Evolutionary conservation across 1,140 invertebrate species (phyloP), one percentile per base, ranked within the genome.

Genomic region (Adoxophyes honmai): DNA sequence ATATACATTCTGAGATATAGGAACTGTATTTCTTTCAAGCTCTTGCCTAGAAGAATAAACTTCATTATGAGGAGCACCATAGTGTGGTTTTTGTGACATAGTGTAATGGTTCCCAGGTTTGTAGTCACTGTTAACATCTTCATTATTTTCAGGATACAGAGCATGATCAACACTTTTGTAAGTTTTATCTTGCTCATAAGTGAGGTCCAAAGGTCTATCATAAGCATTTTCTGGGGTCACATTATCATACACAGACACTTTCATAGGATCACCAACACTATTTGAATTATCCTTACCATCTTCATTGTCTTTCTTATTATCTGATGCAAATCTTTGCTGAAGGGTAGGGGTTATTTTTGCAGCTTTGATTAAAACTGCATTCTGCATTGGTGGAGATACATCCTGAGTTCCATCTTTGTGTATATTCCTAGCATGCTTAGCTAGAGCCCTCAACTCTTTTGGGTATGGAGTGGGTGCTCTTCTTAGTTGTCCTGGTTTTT

Each of bases 401-500:
- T 89, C 88, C 66, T 89, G 86, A 35, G 85, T 68, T 10, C 79
- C 78, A 78, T 90, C 88, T 77, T 89, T 89, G 48, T 90, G 87
- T 52, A 88, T 86, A 67, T 85, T 89, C 63, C 88, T 83, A 15
- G 94, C 93, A 89, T 96, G 95, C 80, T 95, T 95, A 15, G 95
- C 95, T 77, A 96, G 92, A 64, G 93, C 95, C 73, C 94, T 92
- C 65, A 98, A 91, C 88, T 98, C 97, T 91, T 98, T 98, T 42
- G 97, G 96, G 85, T 98, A 97, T 21, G 97, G 97, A 60, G 96
- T 98, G 21, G 96, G 96, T 57, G 95, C 95, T 70, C 96, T 91
- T 68, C 94, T 91, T 53, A 97, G 57, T 36, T 89, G 88, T 13
- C 88, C 85, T 48, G 85, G 81, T 62, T 89, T 89, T 72, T 89